Conservation (phyloP, 2,888 invertebrate genomes). For the Cerastis leucographa region DNA sequence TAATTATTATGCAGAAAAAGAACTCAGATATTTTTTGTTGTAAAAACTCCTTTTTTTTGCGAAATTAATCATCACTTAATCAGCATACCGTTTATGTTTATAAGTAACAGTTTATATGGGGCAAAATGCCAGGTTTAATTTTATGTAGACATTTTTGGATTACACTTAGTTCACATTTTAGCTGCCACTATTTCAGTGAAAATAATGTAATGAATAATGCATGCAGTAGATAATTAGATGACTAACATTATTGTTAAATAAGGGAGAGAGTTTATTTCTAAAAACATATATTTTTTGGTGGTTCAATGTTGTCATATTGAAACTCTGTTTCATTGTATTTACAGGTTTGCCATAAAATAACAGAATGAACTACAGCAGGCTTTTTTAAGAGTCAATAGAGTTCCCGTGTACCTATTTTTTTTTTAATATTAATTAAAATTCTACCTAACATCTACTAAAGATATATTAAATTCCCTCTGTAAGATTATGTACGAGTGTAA, state of each 20-base stretch:
- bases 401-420: background rate
- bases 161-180: constrained; percentile 14
- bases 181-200: background rate
- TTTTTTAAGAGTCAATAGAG: background rate
- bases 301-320: background rate
- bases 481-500: background rate
- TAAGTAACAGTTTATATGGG: constrained; percentile 16
- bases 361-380: background rate
- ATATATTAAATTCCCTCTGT: background rate
- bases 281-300: background rate
- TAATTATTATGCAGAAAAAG: constrained; percentile 42
- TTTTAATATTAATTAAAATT: background rate
- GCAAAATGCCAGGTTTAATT: constrained; percentile 8
- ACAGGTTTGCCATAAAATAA: background rate
- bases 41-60: constrained; percentile 34
- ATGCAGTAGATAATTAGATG: constrained; percentile 3
- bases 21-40: constrained; percentile 23
- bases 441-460: background rate
- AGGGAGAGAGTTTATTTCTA: background rate
- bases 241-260: background rate
- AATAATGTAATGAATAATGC: constrained; percentile 25
- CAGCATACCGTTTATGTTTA: constrained; percentile 33
- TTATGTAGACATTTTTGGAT: constrained; percentile 17
- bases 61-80: constrained; percentile 48
- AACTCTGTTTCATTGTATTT: background rate